These are phyloP conservation scores for Temnothorax rugatulus DNA, from an alignment of 2,888 invertebrate genomes.

Conservation along the genomic window DNA sequence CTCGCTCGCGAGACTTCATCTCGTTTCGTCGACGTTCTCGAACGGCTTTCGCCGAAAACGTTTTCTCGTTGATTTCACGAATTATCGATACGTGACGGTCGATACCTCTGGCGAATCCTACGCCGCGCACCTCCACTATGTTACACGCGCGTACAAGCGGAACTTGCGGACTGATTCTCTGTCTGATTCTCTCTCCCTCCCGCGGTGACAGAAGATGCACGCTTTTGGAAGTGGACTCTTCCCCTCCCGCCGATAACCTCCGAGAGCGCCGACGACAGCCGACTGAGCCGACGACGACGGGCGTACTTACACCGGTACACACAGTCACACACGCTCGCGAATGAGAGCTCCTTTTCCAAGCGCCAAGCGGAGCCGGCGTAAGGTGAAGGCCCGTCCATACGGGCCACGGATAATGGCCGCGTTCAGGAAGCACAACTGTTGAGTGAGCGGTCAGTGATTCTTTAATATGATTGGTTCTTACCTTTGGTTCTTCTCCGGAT, in stretches of 20 bases:
- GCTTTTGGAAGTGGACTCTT: slow-evolving; percentile 80
- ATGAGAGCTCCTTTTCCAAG: background rate
- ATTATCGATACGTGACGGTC: background rate
- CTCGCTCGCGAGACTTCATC: slow-evolving; percentile 12
- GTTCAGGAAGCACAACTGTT: no score
- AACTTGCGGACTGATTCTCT: slow-evolving; percentile 58
- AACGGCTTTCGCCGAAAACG: slow-evolving; percentile 42
- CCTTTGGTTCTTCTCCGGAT: no score
- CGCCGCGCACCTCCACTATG: background rate
- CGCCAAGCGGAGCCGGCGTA: no score
- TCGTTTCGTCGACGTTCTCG: background rate
- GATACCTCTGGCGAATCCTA: slow-evolving; percentile 2
- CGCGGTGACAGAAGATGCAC: slow-evolving; percentile 78
- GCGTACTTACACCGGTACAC: no score
- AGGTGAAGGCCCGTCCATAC: no score
- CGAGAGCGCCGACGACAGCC: slow-evolving; percentile 61
- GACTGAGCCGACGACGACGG: no score
- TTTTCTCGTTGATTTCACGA: slow-evolving; percentile 48
- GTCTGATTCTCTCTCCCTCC: slow-evolving; percentile 49
- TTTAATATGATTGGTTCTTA: no score
- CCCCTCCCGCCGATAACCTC: slow-evolving; percentile 73
- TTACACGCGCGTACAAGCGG: slow-evolving; percentile 26
- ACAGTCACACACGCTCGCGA: slow-evolving; percentile 22
- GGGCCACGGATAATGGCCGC: no score
- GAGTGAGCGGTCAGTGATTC: no score